Conservation (phyloP, 2,888 invertebrate genomes). For the Stenurella melanura region DNA sequence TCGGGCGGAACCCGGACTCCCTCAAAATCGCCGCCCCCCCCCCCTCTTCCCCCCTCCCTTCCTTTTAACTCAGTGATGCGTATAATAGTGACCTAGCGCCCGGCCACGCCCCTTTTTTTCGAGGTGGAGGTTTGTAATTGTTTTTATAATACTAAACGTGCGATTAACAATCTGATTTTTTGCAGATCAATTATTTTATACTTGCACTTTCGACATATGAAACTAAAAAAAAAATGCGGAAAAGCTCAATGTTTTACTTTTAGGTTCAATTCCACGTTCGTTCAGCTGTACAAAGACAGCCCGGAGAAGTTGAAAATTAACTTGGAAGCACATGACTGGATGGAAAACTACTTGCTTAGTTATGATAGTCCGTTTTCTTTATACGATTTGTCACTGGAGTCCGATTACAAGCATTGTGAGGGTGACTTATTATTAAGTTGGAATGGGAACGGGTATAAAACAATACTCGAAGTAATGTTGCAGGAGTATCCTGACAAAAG, state of each 20-base stretch:
- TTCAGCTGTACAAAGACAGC: slow-evolving; percentile 48
- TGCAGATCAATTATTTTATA: too few relatives aligned
- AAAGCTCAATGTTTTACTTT: slow-evolving; percentile 22
- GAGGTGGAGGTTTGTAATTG: too few relatives aligned
- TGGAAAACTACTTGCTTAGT: slow-evolving; percentile 2
- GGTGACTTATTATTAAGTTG: slow-evolving; percentile 82
- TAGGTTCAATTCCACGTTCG: slow-evolving; percentile 41
- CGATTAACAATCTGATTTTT: too few relatives aligned
- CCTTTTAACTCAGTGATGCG: too few relatives aligned
- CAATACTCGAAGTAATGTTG: slow-evolving; percentile 79
- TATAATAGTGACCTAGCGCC: too few relatives aligned
- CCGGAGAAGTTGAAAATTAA: slow-evolving; percentile 1
- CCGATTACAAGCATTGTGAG: slow-evolving; percentile 80
- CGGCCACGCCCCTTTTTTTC: too few relatives aligned
- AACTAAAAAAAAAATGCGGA: too few relatives aligned
- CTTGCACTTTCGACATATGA: too few relatives aligned
- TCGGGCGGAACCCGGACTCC: too few relatives aligned
- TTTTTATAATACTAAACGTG: too few relatives aligned
- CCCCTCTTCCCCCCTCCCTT: too few relatives aligned
- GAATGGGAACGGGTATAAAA: slow-evolving; percentile 82
- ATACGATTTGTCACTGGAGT: slow-evolving; percentile 78
- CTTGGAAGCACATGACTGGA: slow-evolving; percentile 6
- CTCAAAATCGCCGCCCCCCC: too few relatives aligned
- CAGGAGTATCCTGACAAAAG: slow-evolving; percentile 58
- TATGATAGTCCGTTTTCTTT: slow-evolving; percentile 14